Conservation (phyloP, 1,140 invertebrate genomes). For the Drosophila repletoides region DNA sequence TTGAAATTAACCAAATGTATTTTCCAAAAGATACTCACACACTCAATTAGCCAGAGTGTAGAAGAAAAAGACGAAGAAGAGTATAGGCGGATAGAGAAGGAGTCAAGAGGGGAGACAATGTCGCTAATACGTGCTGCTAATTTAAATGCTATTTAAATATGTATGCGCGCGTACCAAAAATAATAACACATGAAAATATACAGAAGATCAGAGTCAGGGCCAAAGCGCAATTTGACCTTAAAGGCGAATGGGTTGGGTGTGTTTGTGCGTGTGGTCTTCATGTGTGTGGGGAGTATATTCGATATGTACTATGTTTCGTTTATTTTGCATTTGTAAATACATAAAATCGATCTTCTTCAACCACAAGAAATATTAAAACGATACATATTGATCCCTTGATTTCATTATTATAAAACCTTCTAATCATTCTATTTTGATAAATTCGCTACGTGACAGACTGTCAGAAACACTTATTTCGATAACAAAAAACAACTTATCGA, state of each 20-base stretch:
- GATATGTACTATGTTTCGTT: not conserved
- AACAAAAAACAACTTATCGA: constrained; percentile 2
- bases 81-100: not conserved
- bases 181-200: constrained; percentile 50
- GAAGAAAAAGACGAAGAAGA: not conserved
- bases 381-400: too few relatives aligned
- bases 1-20: constrained; percentile 36
- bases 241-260: constrained; percentile 37
- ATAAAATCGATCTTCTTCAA: not conserved
- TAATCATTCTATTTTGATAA: constrained; percentile 6
- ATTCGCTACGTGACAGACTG: too few relatives aligned
- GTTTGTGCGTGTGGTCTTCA: constrained; percentile 10
- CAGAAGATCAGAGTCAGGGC: constrained; percentile 78
- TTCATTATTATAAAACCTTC: not conserved
- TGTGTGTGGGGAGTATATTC: not conserved
- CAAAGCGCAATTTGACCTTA: constrained; percentile 67
- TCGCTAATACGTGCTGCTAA: constrained; percentile 41
- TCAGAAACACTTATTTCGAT: not conserved
- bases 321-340: not conserved
- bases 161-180: constrained; percentile 27
- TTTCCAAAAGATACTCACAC: constrained; percentile 32
- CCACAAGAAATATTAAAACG: too few relatives aligned
- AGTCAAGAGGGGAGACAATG: not conserved
- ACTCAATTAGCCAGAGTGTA: constrained; percentile 17
- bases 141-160: constrained; percentile 55